Percentiles rank a stretch among this genome's conserved stretches.
phyloP scores from a whole-genome alignment of 1,140 invertebrate species.

The Atopsyche davidsoni region DNA sequence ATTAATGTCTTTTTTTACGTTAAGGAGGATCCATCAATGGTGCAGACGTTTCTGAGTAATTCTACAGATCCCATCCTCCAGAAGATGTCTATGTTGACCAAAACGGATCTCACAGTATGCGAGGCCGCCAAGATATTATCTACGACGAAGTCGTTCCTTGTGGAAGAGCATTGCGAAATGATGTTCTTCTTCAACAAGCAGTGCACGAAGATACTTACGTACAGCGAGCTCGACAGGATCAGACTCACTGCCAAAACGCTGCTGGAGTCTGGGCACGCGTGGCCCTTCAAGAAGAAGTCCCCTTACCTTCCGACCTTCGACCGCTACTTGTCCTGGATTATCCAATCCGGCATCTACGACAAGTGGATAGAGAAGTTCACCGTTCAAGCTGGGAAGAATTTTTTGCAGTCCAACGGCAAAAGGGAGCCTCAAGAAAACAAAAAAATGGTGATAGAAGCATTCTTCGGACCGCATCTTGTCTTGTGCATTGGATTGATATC shows the following conservation, averaged over 20 bases:
- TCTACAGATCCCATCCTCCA: neutral
- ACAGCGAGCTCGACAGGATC: slow-evolving; percentile 2
- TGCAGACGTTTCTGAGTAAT: neutral
- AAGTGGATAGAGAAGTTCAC: too few species aligned
- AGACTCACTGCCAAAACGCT: slow-evolving; percentile 3
- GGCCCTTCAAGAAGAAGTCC: slow-evolving; percentile 9
- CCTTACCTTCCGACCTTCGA: slow-evolving; percentile 8
- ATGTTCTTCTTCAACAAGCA: slow-evolving; percentile 4
- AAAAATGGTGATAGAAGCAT: too few species aligned
- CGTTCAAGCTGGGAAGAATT: too few species aligned
- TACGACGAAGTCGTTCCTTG: slow-evolving; percentile 2
- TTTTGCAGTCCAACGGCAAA: too few species aligned
- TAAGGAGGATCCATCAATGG: slow-evolving; percentile 6
- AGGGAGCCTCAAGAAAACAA: too few species aligned
- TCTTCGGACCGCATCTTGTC: neutral
- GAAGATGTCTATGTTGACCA: neutral
- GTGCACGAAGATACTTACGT: neutral
- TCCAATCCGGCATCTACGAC: slow-evolving; percentile 3
- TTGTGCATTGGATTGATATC: slow-evolving; percentile 5
- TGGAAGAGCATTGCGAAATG: slow-evolving; percentile 7
- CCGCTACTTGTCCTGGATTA: neutral
- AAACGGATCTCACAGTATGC: slow-evolving; percentile 9
- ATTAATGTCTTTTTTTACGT: neutral
- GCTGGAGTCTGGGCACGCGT: slow-evolving; percentile 6
- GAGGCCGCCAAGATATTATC: neutral